These are phyloP conservation scores for Dermolepida albohirtum DNA, from an alignment of 2,888 invertebrate genomes.

Conservation along the genomic window DNA sequence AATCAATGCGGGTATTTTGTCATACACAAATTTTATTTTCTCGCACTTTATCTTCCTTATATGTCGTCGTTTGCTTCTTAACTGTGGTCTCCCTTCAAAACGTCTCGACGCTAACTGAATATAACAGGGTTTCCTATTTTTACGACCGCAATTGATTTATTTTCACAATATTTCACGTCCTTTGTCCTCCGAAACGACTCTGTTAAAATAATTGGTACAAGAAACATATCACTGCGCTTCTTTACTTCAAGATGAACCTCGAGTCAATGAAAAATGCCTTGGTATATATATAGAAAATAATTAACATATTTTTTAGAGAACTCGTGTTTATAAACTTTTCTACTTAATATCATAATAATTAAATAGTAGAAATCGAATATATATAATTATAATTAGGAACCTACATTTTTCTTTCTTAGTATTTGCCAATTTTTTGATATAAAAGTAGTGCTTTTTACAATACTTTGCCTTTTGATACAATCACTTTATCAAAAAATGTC, in stretches of 20 bases:
- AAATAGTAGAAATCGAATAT: too few species aligned
- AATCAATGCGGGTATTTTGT: slow-evolving; percentile 60
- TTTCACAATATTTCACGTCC: slow-evolving; percentile 50
- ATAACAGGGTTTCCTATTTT: slow-evolving; percentile 56
- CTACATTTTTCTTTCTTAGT: too few species aligned
- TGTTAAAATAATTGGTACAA: slow-evolving; percentile 32
- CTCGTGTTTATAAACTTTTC: too few species aligned
- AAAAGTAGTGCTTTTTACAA: too few species aligned
- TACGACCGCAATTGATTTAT: slow-evolving; percentile 53
- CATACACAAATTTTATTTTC: slow-evolving; percentile 64
- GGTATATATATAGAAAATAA: too few species aligned
- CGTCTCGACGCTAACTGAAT: slow-evolving; percentile 53
- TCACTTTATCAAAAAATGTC: too few species aligned
- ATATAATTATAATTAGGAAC: too few species aligned
- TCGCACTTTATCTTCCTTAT: slow-evolving; percentile 63
- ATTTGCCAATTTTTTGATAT: too few species aligned
- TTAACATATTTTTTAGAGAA: too few species aligned
- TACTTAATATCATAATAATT: too few species aligned
- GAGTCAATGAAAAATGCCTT: too few species aligned
- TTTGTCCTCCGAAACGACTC: slow-evolving; percentile 18
- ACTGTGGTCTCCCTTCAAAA: slow-evolving; percentile 47
- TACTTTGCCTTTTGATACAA: too few species aligned
- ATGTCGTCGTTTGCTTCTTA: slow-evolving; percentile 60
- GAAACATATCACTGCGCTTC: slow-evolving; percentile 19
- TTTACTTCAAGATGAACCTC: background rate